Base-by-base conservation (phyloP, 2,797 vertebrate species). In the Spinibarbus caldwelli region DNA sequence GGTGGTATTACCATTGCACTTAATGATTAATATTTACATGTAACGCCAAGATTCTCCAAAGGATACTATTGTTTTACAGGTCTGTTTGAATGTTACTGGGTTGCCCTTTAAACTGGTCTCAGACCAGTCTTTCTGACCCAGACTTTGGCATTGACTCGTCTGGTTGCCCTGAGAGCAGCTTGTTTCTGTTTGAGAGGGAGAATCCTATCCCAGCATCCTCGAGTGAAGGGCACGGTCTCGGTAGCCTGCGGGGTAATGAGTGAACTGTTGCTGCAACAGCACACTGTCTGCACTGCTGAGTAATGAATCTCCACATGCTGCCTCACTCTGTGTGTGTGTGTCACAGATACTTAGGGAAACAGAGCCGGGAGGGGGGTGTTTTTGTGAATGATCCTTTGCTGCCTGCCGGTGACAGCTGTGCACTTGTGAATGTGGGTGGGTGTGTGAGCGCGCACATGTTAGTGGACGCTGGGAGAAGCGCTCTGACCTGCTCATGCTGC, bases 381-480 rank as follows among this genome's bases (percentile, higher is more conserved):
- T 95, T 94, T 95, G 93, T 95, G 94, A 94, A 95, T 95, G 94
- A 94, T 95, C 94, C 92, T 91, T 91, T 91, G 93, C 93, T 92
- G 93, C 86, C 80, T 82, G 86, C 71, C 54, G 68, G 87, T 94
- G 93, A 94, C 93, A 94, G 93, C 93, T 94, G 94, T 94, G 82
- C 29, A 89, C 93, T 92, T 94, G 87, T 93, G 91, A 94, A 92
- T 92, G 89, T 90, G 90, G 90, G 91, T 90, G 90, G 89, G 21
- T 88, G 75, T 87, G 79, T 88, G 77, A 85, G 64, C 49, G 80
- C 70, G 83, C 72, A 87, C 85, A 59, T 85, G 68, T 21, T 62
- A 43, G 47, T 2, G 64, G 86, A 89, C 14, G 92, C 93, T 89
- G 90, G 90, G 85, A 92, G 91, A 92, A 88, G 73, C 77, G 85